Percentiles rank a stretch among this genome's conserved stretches.
Conservation (phyloP, 2,888 invertebrate species). For the Subacronicta megacephala region DNA sequence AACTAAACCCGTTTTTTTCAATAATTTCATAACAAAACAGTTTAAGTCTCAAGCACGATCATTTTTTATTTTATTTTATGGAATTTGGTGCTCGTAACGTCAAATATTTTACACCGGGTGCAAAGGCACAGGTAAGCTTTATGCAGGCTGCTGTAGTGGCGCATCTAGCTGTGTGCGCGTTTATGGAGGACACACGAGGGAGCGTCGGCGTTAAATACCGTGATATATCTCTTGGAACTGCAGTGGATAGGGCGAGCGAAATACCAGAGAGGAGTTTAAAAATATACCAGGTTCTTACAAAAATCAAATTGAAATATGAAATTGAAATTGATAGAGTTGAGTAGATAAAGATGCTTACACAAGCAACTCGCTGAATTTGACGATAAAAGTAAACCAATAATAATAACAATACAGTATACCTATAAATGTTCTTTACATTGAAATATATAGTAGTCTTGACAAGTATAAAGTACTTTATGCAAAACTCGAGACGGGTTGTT, state of each 20-base stretch:
- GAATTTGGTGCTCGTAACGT: conserved; percentile 49
- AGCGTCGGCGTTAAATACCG: conserved; percentile 60
- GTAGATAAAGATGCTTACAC: conserved; percentile 10
- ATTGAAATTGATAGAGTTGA: neutral
- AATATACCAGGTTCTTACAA: conserved; percentile 12
- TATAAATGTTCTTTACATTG: conserved; percentile 41
- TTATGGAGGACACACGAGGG: conserved; percentile 59
- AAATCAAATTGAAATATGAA: neutral
- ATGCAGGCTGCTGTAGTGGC: conserved; percentile 49
- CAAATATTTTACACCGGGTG: conserved; percentile 59
- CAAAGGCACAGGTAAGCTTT: conserved; percentile 61
- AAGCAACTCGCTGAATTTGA: conserved; percentile 24
- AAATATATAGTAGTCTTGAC: conserved; percentile 47
- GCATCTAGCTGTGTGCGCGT: conserved; percentile 47
- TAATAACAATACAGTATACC: conserved; percentile 37
- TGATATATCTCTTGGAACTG: conserved; percentile 66
- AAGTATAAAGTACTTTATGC: conserved; percentile 47
- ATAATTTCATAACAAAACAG: conserved; percentile 38
- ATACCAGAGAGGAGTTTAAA: conserved; percentile 26
- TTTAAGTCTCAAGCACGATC: conserved; percentile 36
- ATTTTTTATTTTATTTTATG: conserved; percentile 54
- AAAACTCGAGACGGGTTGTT: conserved; percentile 43
- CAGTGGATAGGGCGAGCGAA: conserved; percentile 59
- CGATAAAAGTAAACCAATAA: conserved; percentile 44
- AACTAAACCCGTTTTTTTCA: conserved; percentile 15